Conservation (phyloP, 2,113 vertebrate species). For the Tringa solitaria region DNA sequence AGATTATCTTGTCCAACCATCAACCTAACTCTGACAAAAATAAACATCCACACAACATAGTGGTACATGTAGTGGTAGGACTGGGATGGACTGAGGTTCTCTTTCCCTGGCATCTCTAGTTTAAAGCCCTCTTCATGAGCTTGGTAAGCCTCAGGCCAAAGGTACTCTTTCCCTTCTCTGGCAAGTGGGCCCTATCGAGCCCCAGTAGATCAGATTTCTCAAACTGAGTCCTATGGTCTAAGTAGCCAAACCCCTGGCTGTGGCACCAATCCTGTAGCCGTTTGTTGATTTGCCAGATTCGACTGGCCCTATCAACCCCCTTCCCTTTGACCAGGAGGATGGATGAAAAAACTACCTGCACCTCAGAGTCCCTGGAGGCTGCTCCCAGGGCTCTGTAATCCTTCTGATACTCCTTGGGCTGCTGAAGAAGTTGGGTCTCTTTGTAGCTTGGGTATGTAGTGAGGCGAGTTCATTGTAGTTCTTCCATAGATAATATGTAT, state of each 20-base stretch:
- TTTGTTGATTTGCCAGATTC: neutral
- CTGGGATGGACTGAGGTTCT: neutral
- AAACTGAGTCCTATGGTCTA: neutral
- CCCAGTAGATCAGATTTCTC: neutral
- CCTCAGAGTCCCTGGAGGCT: neutral
- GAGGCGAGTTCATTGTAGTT: neutral
- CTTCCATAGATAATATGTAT: accelerated
- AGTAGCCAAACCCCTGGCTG: neutral
- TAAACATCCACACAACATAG: no score
- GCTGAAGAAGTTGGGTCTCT: neutral
- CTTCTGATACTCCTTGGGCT: neutral
- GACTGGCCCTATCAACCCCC: neutral
- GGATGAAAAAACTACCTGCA: neutral
- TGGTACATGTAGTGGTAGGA: neutral
- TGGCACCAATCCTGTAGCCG: neutral
- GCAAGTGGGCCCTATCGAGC: neutral
- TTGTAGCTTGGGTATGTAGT: neutral
- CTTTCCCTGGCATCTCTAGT: neutral
- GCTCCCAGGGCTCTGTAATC: neutral
- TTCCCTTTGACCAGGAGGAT: neutral
- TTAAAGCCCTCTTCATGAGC: neutral
- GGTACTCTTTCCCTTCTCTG: neutral
- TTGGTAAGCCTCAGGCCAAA: neutral
- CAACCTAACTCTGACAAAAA: no score
- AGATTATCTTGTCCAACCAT: no score